Evolutionary conservation across 2,888 invertebrate genomes (phyloP), one percentile per base, ranked within the genome.

Genomic region (Pseudococcus longispinus): DNA sequence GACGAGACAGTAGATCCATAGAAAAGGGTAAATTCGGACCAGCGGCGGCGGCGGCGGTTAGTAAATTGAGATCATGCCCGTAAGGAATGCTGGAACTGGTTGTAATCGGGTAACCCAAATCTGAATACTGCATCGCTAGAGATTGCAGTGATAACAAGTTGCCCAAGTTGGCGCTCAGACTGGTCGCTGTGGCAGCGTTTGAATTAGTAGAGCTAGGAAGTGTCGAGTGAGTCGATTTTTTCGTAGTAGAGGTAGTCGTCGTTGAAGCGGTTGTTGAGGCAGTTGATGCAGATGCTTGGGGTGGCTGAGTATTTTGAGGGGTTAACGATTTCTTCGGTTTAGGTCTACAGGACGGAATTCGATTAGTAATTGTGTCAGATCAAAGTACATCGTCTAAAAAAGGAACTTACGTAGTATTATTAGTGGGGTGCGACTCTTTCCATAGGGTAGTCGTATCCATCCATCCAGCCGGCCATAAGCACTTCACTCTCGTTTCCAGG

Each of bases 401-500:
- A 65, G 23, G 13, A 8, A 87, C 87, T 83, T 32, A 87, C 87
- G 60, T 32, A 9, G 51, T 32, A 42, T 11, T 37, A 32, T 37
- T 82, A 23, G 80, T 42, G 9, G 37, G 2, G 23, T 83, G 83
- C 13, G 87, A 86, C 90, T 93, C 93, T 37, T 92, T 90, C 88
- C 92, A 89, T 84, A 93, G 90, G 5, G 92, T 92, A 46, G 92
- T 91, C 90, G 93, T 92, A 88, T 93, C 91, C 90, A 95, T 94
- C 92, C 94, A 95, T 23, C 94, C 94, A 82, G 91, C 90, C 4
- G 94, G 94, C 93, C 94, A 95, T 46, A 95, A 90, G 15, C 93
- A 92, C 90, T 93, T 91, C n/a, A 94, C 93, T 87, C 93, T 92
- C 60, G 90, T 90, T 84, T 93, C 93, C 74, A 95, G 91, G 90